These are phyloP conservation scores for Anguilla megastoma DNA, from an alignment of 2,797 vertebrate species.

Conservation along the genomic window DNA sequence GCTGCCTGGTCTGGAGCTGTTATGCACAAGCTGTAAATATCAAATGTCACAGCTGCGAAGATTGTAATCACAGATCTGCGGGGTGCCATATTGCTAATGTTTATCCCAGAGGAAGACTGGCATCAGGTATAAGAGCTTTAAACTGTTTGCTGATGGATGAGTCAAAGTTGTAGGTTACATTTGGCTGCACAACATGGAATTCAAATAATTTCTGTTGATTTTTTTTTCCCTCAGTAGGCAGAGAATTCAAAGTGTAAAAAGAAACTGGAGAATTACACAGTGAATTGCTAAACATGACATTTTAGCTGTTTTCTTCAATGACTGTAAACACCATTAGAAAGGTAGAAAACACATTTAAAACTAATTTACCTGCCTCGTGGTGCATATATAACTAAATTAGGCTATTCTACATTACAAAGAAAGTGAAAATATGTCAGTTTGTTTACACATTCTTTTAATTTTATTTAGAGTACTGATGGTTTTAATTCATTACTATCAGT, in stretches of 20 bases:
- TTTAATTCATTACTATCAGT: neutral
- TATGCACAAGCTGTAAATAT: neutral
- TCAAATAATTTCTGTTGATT: neutral
- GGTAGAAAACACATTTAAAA: slow-evolving; percentile 17
- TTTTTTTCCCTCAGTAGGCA: neutral
- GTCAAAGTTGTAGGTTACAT: neutral
- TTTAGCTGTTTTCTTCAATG: slow-evolving; percentile 23
- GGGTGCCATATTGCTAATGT: neutral
- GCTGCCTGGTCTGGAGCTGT: neutral
- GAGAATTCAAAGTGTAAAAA: neutral
- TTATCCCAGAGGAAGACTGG: neutral
- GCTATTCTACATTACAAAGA: slow-evolving; percentile 22
- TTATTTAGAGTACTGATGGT: neutral
- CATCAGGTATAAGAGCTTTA: neutral
- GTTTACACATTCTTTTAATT: slow-evolving; percentile 1
- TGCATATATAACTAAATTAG: slow-evolving; percentile 26
- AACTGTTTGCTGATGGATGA: slow-evolving; percentile 11
- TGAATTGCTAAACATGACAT: slow-evolving; percentile 24
- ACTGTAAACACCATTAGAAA: slow-evolving; percentile 23
- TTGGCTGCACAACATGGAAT: slow-evolving; percentile 3
- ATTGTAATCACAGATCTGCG: neutral
- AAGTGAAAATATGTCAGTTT: neutral
- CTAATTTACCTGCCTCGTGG: slow-evolving; percentile 26
- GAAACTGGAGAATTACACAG: neutral
- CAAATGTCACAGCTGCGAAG: slow-evolving; percentile 12